Evolutionary conservation across 2,797 vertebrate genomes (phyloP).

Genomic region (Orestias chungarensis): DNA sequence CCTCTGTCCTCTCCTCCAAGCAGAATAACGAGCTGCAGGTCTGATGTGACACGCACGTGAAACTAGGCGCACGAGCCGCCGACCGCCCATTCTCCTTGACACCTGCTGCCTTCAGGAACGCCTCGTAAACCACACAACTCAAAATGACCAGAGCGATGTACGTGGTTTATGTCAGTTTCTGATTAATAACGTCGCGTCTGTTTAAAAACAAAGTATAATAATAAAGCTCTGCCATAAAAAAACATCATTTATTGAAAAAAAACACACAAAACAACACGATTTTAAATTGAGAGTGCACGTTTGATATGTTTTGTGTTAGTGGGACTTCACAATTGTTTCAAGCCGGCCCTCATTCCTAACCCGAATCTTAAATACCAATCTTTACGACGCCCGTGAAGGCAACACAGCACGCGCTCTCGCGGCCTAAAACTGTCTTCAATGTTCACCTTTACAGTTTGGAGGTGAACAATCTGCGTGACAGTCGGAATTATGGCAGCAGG

Average conservation of each 20-base stretch:
- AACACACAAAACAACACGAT: background rate
- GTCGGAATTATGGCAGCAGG: background rate
- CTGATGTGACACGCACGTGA: background rate
- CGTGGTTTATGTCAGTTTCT: background rate
- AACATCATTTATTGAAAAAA: background rate
- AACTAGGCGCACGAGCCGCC: background rate
- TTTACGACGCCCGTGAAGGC: background rate
- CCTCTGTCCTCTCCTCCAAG: constrained; percentile 2
- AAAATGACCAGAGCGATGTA: background rate
- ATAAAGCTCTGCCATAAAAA: no score
- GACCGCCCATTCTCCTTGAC: constrained; percentile 62
- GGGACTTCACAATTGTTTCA: background rate
- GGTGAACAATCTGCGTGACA: background rate
- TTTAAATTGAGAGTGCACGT: background rate
- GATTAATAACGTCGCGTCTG: background rate
- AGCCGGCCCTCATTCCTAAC: background rate
- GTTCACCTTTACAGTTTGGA: background rate
- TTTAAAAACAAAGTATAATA: background rate
- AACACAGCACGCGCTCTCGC: background rate
- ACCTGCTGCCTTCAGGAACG: constrained; percentile 31
- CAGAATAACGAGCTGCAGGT: background rate
- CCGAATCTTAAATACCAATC: background rate
- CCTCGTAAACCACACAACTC: constrained; percentile 10
- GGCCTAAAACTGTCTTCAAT: background rate
- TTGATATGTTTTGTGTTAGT: background rate